Percentiles rank a stretch among this genome's conserved stretches.
Conservation (phyloP, 1,140 invertebrate genomes). For the Formica selysi region DNA sequence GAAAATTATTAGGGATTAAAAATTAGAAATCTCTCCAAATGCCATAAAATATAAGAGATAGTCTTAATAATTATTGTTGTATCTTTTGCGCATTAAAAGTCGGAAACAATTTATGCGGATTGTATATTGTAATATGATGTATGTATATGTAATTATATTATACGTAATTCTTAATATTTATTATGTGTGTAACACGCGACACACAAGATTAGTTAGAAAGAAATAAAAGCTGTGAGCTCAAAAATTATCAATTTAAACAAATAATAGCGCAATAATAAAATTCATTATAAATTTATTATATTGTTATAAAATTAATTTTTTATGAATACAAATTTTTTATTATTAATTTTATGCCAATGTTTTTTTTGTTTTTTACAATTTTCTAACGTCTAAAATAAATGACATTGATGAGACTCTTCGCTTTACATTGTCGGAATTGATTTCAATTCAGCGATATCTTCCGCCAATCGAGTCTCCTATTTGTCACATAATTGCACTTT, state of each 20-base stretch:
- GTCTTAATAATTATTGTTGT: too few species aligned
- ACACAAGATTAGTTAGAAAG: background rate
- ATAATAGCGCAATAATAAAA: background rate
- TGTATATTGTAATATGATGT: background rate
- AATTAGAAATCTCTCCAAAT: background rate
- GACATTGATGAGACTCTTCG: background rate
- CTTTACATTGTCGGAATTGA: background rate
- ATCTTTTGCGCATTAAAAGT: background rate
- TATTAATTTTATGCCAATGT: background rate
- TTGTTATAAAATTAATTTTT: too few species aligned
- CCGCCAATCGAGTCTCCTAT: background rate
- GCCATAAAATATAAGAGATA: background rate
- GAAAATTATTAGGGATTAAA: background rate
- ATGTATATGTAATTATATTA: too few species aligned
- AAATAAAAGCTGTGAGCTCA: background rate
- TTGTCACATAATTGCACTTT: conserved; percentile 29
- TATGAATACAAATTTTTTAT: background rate
- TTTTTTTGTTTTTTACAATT: background rate
- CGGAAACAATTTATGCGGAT: background rate
- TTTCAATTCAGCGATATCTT: background rate
- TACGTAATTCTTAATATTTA: too few species aligned
- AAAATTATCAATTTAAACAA: background rate
- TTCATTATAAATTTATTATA: too few species aligned
- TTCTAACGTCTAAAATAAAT: background rate
- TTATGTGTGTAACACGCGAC: too few species aligned